Conservation (phyloP, 2,113 vertebrate species). For the Chaetodon auriga region DNA sequence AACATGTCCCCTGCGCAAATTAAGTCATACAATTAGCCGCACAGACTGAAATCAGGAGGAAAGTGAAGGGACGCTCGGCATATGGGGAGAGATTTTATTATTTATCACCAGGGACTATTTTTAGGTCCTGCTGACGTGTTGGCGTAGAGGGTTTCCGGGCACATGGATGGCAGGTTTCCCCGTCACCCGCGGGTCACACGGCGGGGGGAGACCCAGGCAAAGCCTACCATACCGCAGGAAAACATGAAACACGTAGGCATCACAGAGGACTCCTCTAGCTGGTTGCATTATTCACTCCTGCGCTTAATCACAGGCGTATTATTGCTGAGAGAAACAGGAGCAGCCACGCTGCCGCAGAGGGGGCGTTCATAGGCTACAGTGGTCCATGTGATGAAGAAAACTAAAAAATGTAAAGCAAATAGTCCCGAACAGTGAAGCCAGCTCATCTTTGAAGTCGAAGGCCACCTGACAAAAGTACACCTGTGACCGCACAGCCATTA, state of each 20-base stretch:
- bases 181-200: constrained; percentile 72
- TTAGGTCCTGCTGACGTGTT: constrained; percentile 68
- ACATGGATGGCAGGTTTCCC: constrained; percentile 78
- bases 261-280: constrained; percentile 50
- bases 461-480: background rate
- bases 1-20: constrained; percentile 10
- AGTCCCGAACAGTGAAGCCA: background rate
- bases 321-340: constrained; percentile 55
- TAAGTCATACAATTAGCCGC: constrained; percentile 43
- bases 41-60: constrained; percentile 37
- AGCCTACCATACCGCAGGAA: background rate
- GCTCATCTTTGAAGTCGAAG: background rate
- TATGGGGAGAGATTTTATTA: constrained; percentile 74
- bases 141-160: constrained; percentile 77
- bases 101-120: constrained; percentile 77
- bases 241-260: constrained; percentile 4
- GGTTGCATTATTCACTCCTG: constrained; percentile 56
- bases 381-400: background rate
- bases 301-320: constrained; percentile 53
- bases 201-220: constrained; percentile 62
- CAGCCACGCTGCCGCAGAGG: constrained; percentile 32
- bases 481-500: background rate
- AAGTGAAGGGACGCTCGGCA: constrained; percentile 49
- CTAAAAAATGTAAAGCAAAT: background rate
- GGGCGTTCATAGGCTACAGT: background rate